Evolutionary conservation across 1,140 invertebrate genomes (phyloP).

Genomic region (Antheraea mylitta): DNA sequence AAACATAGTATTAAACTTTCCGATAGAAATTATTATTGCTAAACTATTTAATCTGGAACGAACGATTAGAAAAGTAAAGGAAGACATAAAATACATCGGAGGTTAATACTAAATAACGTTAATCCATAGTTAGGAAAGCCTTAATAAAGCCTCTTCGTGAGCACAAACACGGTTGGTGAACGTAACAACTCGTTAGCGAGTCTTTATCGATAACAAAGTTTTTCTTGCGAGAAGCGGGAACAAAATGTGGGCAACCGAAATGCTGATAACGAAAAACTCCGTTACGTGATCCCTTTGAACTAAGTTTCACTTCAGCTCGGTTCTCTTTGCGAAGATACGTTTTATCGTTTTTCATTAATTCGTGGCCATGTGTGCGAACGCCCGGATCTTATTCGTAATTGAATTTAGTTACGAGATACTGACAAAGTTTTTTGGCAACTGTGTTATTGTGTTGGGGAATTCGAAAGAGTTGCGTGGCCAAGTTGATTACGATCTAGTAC

Average conservation of each 20-base stretch:
- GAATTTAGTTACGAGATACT: constrained; percentile 8
- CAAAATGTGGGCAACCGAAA: constrained; percentile 47
- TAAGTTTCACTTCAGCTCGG: constrained; percentile 36
- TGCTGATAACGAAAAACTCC: constrained; percentile 58
- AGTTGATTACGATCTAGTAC: neutral
- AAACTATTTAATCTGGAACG: no score
- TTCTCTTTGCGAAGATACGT: constrained; percentile 16
- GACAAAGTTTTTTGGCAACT: neutral
- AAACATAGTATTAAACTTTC: no score
- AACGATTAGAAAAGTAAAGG: no score
- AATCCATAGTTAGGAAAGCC: neutral
- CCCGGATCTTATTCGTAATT: constrained; percentile 2
- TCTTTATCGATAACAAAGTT: constrained; percentile 55
- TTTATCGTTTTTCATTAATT: constrained; percentile 22
- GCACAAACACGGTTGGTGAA: constrained; percentile 4
- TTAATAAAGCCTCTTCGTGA: constrained; percentile 1
- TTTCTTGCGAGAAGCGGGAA: constrained; percentile 22
- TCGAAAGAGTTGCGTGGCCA: neutral
- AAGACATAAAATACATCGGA: neutral
- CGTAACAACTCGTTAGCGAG: constrained; percentile 53
- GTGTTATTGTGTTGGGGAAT: neutral
- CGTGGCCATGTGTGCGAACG: constrained; percentile 9
- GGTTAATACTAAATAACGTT: neutral
- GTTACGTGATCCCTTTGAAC: constrained; percentile 59
- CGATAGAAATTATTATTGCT: no score